Evolutionary conservation across 2,113 vertebrate species (phyloP), one percentile per base, ranked within the genome.

Genomic region (Gymnobelideus leadbeateri): DNA sequence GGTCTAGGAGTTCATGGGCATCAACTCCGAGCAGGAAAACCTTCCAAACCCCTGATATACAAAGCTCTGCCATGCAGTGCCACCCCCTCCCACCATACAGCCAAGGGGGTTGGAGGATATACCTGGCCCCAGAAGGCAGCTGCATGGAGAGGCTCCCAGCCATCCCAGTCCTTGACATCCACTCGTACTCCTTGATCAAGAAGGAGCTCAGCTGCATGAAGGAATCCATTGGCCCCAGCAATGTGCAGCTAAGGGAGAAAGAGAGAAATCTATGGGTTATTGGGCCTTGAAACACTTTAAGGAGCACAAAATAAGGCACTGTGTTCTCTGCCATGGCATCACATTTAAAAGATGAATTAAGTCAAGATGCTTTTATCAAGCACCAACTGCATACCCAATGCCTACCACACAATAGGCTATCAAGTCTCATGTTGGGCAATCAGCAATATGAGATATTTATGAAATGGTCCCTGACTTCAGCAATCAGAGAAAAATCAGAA

Each of bases 91-190:
- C 47, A 55, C 11, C 14, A 9, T 43, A 46, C 16, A 31, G 53
- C 50, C 24, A 52, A 14, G 3, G 9, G 31, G 49, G 23, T n/a
- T 84, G 19, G 19, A 43, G 61, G 47, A 47, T 52, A 98, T 97
- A 99, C 99, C 99, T 99, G 99, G 97, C 99, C 99, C 99, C 99
- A 99, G 99, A 99, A 99, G 10, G 99, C 99, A 84, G 99, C 99
- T 43, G 99, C 99, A 0, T 99, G 99, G 90, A 99, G 99, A 31
- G 99, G 99, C 97, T 99, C 99, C 99, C 99, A 99, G 96, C 99
- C 99, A 2, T 99, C 99, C 91, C 98, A 98, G 98, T 99, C 99
- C 95, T 99, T 99, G 90, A 99, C 96, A 93, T 99, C 99, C 98
- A 99, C 98, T 19, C 98, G 99, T 51, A 99, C 99, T 10, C 99